phyloP scores from a whole-genome alignment of 2,113 vertebrate genomes.

The Gobio gobio region DNA sequence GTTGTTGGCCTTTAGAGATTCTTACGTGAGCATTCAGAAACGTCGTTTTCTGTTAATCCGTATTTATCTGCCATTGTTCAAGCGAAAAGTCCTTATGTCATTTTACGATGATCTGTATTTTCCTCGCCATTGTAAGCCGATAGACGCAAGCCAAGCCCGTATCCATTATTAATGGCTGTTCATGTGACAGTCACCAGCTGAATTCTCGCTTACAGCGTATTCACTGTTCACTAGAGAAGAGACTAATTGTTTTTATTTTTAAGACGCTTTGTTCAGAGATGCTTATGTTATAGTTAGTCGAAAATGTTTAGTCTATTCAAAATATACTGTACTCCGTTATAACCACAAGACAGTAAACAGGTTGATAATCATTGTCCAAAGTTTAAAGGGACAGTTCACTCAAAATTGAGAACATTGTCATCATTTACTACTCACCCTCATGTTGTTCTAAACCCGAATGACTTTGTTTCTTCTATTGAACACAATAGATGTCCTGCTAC shows the following conservation, averaged over 20 bases:
- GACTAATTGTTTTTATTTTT: background rate
- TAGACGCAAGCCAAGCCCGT: conserved; percentile 53
- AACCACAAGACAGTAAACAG: background rate
- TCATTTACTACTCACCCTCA: background rate
- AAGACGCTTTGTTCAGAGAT: background rate
- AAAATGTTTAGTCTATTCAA: background rate
- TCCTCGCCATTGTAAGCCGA: conserved; percentile 58
- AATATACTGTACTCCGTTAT: background rate
- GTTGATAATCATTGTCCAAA: background rate
- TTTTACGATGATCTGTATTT: background rate
- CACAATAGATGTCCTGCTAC: background rate
- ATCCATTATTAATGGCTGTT: conserved; percentile 62
- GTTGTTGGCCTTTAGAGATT: background rate
- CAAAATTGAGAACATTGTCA: background rate
- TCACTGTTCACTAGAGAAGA: background rate
- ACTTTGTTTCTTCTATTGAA: background rate
- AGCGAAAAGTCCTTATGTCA: background rate
- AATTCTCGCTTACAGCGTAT: conserved; percentile 13
- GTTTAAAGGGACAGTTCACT: conserved; percentile 11
- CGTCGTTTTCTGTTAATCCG: background rate
- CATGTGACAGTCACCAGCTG: conserved; percentile 43
- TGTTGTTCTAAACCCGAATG: background rate
- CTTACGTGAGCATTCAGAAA: background rate
- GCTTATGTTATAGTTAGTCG: background rate
- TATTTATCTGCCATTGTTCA: background rate